Evolutionary conservation across 2,888 invertebrate genomes (phyloP), one percentile per base, ranked within the genome.

Genomic region (Microctonus aethiopoides): DNA sequence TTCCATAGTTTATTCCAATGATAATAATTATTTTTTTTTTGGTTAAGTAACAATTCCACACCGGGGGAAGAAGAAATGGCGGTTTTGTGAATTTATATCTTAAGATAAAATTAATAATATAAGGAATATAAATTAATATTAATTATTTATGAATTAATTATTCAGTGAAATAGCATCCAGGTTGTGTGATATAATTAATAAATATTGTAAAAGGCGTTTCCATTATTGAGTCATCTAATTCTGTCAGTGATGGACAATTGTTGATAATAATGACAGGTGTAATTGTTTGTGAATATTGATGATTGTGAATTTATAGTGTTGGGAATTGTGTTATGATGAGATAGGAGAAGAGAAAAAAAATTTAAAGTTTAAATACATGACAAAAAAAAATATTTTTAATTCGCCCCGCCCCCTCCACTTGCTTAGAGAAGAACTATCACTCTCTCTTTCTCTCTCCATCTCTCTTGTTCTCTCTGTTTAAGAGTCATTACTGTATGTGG

Each of bases 161-260:
- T 65, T 16, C 7, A 20, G 16, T 46, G 16, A 7, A 46, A 46
- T n/a, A 46, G 46, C 46, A 46, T n/a, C 16, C 36, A 62, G 62
- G 60, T 54, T 54, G 20, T 54, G 39, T 70, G 70, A n/a, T n/a
- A n/a, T n/a, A n/a, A n/a, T 70, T 62, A 56, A 62, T 26, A 54
- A n/a, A n/a, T 46, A 6, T 16, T 22, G 46, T 24, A 5, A 32
- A 70, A 70, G 70, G 70, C 70, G 70, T 70, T 70, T 66, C 70
- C 70, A 66, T 67, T 70, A 60, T 65, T 65, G 39, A 64, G 59
- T 67, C 54, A 61, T 70, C 46, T 29, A 57, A n/a, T n/a, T n/a
- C 32, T 57, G 57, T 29, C 57, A 56, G 26, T 56, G 4, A 16
- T 46, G 16, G 16, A 46, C 5, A 46, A 16, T 46, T 16, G 6